Base-by-base conservation (phyloP, 1,140 invertebrate species). In the Neuroterus valhalla region DNA sequence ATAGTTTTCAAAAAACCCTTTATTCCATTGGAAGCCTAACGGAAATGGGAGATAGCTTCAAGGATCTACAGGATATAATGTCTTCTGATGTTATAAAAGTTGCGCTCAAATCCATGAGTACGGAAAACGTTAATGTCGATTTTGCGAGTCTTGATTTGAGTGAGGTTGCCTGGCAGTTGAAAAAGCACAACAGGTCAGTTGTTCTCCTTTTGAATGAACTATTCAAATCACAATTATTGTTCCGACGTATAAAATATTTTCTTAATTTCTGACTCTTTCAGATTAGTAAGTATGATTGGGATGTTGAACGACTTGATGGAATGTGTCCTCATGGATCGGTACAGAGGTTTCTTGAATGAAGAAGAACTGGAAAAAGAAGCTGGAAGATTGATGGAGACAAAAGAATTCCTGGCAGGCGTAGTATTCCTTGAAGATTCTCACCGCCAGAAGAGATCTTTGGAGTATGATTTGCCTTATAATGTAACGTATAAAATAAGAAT, bases 401-500 rank as follows among this genome's bases (percentile, higher is more conserved):
- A 92, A 62, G 91, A 93, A 43, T 91, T 92, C 71, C 83, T 92
- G n/a, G 92, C 91, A 45, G 92, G 91, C 75, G 83, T 87, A 42
- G 85, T 88, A 79, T 84, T 92, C 62, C 85, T 91, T 19, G 91
- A 92, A 74, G 75, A 89, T 68, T 78, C 80, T 31, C 78, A 88
- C 81, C n/a, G 80, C 31, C 70, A 68, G 0, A 80, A 72, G 26
- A 78, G 82, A 68, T 84, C 83, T 1, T 74, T 76, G 10, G 78
- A 79, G 6, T 19, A 80, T 17, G 79, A 85, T 3, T 71, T 89
- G 1, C 84, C 88, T 0, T 70, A 86, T 5, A 87, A 92, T 73
- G 82, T 92, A 0, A 84, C 89, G 21, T 94, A 94, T 77, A 93
- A 93, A 81, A 91, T 94, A 46, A 90, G 93, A 69, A 94, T 94